Evolutionary conservation across 2,797 vertebrate species (phyloP), one percentile per base, ranked within the genome.

Genomic region (Takifugu rubripes): DNA sequence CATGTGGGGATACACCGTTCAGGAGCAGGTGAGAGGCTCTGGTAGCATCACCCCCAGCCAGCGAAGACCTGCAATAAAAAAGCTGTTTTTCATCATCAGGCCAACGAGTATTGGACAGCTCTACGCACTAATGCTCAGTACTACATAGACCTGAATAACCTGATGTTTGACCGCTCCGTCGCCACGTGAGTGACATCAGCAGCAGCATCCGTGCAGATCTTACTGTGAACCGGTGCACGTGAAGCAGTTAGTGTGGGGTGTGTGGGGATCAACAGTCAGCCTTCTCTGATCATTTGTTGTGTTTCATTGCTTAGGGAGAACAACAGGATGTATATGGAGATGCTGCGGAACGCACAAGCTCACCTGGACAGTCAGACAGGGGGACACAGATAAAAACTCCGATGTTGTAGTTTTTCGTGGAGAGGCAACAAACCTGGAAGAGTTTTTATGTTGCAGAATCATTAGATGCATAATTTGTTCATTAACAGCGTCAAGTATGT

Each of bases 101-200:
- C 59, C 17, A 89, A 78, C 29, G 85, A 91, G 61, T 87, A 89
- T 56, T 89, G 81, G 80, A 89, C 85, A 2, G 67, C 79, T 3
- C 21, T 90, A 15, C 72, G 84, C 33, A 69, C 84, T 42, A 64
- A 87, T 26, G 79, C 84, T 52, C 89, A 90, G 65, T 89, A 85
- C 70, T 89, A 89, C 71, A 87, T 90, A 76, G 87, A 91, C 72
- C 87, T 90, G 82, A 52, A 78, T 5, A 65, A 74, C 64, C 33
- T 91, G 73, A 86, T 89, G 84, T 90, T 89, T 68, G 85, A 90
- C 59, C 81, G 25, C 50, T 83, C 86, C 46, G 74, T 88, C 56
- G 86, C 82, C 17, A 62, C 61, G 86, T 89, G 71, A 89, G 88
- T 82, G 42, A 68, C 3, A 12, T 15, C 12, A 45, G 43, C 12